Conservation (phyloP, 2,113 vertebrate species). For the Ictalurus furcatus region DNA sequence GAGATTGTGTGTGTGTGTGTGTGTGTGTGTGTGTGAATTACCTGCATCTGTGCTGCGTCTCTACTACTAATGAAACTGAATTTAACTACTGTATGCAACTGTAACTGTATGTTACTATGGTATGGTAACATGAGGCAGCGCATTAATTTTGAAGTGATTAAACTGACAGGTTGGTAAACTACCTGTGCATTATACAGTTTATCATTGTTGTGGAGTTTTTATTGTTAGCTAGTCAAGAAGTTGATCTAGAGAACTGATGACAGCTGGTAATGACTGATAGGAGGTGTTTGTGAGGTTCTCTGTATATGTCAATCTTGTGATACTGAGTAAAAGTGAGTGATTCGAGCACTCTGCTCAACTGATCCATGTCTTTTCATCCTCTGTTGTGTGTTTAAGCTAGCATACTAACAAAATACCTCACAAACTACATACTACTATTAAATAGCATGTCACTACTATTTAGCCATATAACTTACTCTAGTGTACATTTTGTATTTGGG, state of each 20-base stretch:
- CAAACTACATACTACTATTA: not conserved
- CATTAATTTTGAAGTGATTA: too few species aligned
- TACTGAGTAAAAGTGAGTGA: not conserved
- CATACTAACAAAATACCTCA: not conserved
- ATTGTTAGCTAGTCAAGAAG: not conserved
- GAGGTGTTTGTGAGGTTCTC: not conserved
- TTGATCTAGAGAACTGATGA: not conserved
- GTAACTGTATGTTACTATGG: too few species aligned
- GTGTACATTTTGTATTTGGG: not conserved
- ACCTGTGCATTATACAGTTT: not conserved
- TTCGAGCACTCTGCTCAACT: not conserved
- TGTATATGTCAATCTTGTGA: not conserved
- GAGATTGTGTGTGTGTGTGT: too few species aligned
- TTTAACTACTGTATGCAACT: too few species aligned
- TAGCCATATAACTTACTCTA: not conserved
- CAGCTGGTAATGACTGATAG: not conserved
- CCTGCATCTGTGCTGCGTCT: too few species aligned
- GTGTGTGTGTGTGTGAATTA: too few species aligned
- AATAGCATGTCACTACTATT: not conserved
- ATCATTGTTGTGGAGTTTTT: not conserved
- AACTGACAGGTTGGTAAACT: too few species aligned
- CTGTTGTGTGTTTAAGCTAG: not conserved
- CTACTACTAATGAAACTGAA: too few species aligned
- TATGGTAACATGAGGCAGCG: too few species aligned
- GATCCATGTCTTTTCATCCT: not conserved